Conservation (phyloP, 2,797 vertebrate species). For the Ammospiza maritima region DNA sequence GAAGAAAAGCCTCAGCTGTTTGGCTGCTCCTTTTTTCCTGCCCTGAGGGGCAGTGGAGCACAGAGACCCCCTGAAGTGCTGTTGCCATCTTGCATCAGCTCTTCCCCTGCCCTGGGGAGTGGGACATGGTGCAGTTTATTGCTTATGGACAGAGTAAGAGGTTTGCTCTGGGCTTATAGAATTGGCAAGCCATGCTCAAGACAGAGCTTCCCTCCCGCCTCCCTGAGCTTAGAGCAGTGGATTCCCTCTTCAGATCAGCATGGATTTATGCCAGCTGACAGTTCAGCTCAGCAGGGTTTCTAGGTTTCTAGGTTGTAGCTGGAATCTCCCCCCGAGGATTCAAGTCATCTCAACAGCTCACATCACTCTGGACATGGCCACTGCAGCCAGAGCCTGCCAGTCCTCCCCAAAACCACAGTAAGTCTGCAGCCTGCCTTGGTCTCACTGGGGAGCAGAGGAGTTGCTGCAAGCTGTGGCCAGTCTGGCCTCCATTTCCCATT, state of each 20-base stretch:
- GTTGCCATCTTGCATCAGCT: neutral
- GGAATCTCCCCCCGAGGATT: neutral
- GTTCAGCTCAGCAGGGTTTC: neutral
- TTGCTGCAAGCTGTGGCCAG: neutral
- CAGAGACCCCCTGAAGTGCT: neutral
- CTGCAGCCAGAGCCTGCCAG: neutral
- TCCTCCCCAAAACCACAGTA: neutral
- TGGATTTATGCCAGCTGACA: conserved; percentile 26
- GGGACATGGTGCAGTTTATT: neutral
- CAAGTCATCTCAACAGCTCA: neutral
- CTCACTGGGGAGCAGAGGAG: neutral
- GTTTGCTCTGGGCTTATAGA: neutral
- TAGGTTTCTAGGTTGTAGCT: conserved; percentile 25
- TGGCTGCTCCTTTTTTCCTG: neutral
- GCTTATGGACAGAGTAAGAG: neutral
- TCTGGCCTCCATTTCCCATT: neutral
- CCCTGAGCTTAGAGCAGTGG: neutral
- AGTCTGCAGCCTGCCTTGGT: neutral
- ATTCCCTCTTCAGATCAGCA: neutral
- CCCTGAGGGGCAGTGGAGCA: neutral
- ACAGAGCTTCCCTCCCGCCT: neutral
- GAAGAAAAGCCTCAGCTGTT: neutral
- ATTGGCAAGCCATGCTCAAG: neutral
- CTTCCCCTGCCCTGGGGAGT: neutral
- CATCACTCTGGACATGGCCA: neutral